Conservation (phyloP, 2,888 invertebrate species). For the Thumatha senex region DNA sequence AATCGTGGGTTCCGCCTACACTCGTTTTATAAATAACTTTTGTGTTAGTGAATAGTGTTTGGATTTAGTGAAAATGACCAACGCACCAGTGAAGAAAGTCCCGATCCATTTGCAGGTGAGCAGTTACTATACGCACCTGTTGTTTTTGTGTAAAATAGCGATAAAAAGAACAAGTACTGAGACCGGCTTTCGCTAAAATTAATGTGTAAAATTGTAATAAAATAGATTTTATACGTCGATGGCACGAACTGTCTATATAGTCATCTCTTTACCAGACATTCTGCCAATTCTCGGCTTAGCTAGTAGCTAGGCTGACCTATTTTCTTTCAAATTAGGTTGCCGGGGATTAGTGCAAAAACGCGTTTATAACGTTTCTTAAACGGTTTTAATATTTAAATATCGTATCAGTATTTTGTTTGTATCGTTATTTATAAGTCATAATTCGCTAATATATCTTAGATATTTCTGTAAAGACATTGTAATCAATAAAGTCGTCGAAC, state of each 20-base stretch:
- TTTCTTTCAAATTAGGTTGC: constrained; percentile 36
- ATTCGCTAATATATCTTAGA: not conserved
- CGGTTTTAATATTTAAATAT: no score
- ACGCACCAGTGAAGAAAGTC: constrained; percentile 95
- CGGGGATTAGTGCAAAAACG: constrained; percentile 19
- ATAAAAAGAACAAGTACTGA: constrained; percentile 8
- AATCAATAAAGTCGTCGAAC: not conserved
- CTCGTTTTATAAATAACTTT: constrained; percentile 66
- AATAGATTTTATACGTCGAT: no score
- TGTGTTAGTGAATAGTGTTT: constrained; percentile 67
- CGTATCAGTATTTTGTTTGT: no score
- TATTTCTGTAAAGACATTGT: not conserved
- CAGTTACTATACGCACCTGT: constrained; percentile 52
- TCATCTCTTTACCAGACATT: not conserved
- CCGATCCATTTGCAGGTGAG: constrained; percentile 96
- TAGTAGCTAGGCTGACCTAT: constrained; percentile 47
- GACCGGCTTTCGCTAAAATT: constrained; percentile 1
- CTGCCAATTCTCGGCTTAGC: constrained; percentile 22
- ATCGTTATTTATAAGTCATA: no score
- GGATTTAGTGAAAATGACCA: constrained; percentile 79
- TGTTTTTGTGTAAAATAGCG: constrained; percentile 47
- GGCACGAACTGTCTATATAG: no score
- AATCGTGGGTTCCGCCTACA: constrained; percentile 61
- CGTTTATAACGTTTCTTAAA: no score
- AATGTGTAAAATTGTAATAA: not conserved